Conservation (phyloP, 2,888 invertebrate genomes). For the Andrena hattorfiana region DNA sequence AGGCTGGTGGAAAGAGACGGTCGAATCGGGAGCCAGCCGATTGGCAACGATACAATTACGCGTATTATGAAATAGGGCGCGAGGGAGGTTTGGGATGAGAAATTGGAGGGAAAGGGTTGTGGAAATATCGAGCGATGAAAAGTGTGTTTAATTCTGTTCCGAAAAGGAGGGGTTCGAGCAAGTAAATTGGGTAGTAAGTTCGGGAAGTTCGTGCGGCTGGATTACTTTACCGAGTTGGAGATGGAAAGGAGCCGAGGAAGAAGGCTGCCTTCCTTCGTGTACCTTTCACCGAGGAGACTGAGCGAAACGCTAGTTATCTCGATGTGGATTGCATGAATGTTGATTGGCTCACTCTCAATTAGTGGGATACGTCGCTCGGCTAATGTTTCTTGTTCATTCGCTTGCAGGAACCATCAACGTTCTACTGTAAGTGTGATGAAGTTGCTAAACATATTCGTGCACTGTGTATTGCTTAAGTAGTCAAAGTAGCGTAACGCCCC, state of each 20-base stretch:
- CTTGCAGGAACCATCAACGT: too few species aligned
- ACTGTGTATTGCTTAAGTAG: too few species aligned
- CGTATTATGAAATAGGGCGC: slow-evolving; percentile 23
- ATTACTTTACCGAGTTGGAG: neutral
- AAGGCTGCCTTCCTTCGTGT: neutral
- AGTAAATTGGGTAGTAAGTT: neutral
- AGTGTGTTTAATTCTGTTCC: slow-evolving; percentile 3
- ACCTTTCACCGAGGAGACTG: neutral
- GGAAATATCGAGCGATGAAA: neutral
- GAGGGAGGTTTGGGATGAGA: neutral
- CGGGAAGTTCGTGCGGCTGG: neutral
- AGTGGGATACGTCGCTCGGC: neutral
- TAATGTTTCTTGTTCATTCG: too few species aligned
- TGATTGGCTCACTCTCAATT: slow-evolving; percentile 1
- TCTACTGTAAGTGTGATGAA: too few species aligned
- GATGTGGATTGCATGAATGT: neutral
- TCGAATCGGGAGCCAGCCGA: neutral
- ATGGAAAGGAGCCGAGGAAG: neutral
- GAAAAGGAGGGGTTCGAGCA: neutral
- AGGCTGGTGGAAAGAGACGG: neutral
- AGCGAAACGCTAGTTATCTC: neutral
- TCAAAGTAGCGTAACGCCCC: too few species aligned
- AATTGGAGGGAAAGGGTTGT: neutral
- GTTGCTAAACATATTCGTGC: too few species aligned
- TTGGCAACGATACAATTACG: slow-evolving; percentile 13